These are phyloP conservation scores for Euclidia mi DNA, from an alignment of 2,888 invertebrate species.

Conservation along the genomic window DNA sequence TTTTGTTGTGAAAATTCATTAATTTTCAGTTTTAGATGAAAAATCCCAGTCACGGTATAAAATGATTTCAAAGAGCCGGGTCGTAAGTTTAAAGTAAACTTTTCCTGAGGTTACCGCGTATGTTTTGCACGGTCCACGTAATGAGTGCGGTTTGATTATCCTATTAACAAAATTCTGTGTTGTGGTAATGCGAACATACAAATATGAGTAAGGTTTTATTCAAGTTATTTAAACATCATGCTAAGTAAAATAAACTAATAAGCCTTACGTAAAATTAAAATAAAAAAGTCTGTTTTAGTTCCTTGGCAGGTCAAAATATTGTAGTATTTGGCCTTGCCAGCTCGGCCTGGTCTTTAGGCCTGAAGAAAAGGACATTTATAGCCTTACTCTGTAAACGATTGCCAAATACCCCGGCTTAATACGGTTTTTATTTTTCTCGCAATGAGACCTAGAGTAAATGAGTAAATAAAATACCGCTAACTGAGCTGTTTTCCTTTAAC, in stretches of 20 bases:
- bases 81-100: not conserved
- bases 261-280: too few species aligned
- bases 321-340: too few species aligned
- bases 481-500: constrained; percentile 7
- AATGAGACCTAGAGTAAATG: too few species aligned
- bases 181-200: not conserved
- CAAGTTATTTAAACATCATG: not conserved
- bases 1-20: too few species aligned
- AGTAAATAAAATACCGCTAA: not conserved
- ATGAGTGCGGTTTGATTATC: constrained; percentile 11
- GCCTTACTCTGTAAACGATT: too few species aligned
- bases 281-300: too few species aligned
- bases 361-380: too few species aligned
- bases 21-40: not conserved
- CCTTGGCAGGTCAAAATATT: too few species aligned
- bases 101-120: not conserved
- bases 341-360: too few species aligned
- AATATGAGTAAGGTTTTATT: not conserved
- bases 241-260: too few species aligned
- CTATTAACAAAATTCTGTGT: constrained; percentile 10
- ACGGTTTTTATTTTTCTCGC: too few species aligned
- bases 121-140: constrained; percentile 4
- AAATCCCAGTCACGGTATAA: not conserved
- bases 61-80: not conserved
- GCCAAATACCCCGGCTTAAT: too few species aligned